Evolutionary conservation across 2,888 invertebrate species (phyloP), one percentile per base, ranked within the genome.

Genomic region (Clanis bilineata): DNA sequence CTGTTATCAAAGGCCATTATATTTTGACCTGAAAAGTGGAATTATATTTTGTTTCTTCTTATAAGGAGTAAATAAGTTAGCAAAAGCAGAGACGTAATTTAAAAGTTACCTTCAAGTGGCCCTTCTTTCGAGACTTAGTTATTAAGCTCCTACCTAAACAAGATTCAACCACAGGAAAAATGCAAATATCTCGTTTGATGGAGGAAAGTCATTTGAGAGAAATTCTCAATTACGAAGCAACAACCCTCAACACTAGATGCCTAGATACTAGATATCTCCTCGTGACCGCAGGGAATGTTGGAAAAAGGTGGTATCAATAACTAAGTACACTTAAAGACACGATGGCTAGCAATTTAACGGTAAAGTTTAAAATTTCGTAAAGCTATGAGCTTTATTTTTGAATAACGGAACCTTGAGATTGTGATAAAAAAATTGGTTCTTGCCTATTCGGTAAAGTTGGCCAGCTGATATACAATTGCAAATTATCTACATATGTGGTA

Each of bases 1-100:
- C 86, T 87, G 85, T 89, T 90, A 90, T 90, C 90, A 90, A 88
- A 90, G 85, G 82, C 88, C 87, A 90, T 90, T 91, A 91, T 89
- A 89, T 88, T 80, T 85, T 89, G 90, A 90, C 88, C 90, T 90
- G 86, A 86, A 88, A 90, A 87, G 83, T 86, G 83, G 87, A 88
- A 90, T 90, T 88, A 90, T 89, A 90, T 90, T 90, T 90, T 88
- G 89, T 87, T 88, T 86, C 82, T 82, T 81, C 82, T 87, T 86
- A 85, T 87, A 88, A 85, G 80, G 79, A 86, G 86, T 89, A 89
- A 89, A 88, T 90, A 90, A 89, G 87, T 88, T 88, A 88, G 79
- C 71, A 71, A 77, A 79, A 83, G 78, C 80, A 82, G 83, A 82
- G 84, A 88, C 82, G 85, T 84, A 83, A 89, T 89, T 89, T 88